Base-by-base conservation (phyloP, 2,797 vertebrate genomes). In the Pelobates cultripes region DNA sequence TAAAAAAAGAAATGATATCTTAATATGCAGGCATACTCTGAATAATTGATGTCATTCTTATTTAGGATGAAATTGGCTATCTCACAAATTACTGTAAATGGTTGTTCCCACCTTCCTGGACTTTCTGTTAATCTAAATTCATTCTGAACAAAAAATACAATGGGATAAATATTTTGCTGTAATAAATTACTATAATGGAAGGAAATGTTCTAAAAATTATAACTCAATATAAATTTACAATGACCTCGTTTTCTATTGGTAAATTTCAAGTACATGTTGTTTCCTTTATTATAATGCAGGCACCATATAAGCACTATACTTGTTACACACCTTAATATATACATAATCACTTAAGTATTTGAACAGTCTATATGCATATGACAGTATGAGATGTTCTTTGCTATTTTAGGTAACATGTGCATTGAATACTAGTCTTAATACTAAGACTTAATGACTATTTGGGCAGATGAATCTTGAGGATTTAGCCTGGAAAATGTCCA, bases 141-240 rank as follows among this genome's bases (percentile, higher is more conserved):
- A 53, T 74, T 69, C 63, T 83, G 12, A 73, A 40, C 70, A 78
- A 67, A 55, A 63, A 68, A 67, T 75, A 72, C 42, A 76, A 47
- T 70, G 81, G 43, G 75, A 83, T 64, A 78, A 69, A 78, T 63
- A 74, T 70, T 72, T 82, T 78, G 74, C 81, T 77, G 81, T 78
- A 83, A 83, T 78, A 83, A 78, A 83, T 83, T 78, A 61, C 44
- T 74, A 45, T 83, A 74, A 83, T 83, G 75, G 76, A 83, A 78
- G 81, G 70, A 83, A 78, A 83, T 83, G 70, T 74, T 78, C 75
- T 83, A 78, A 83, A 83, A 83, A 73, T 83, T 77, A 61, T 61
- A 68, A 73, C 78, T 83, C 78, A 67, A 68, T 57, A 83, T 83
- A 63, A 78, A 78, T 83, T 78, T 78, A 78, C 78, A 83, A 83